Conservation (phyloP, 2,797 vertebrate species). For the Xenopus petersii region DNA sequence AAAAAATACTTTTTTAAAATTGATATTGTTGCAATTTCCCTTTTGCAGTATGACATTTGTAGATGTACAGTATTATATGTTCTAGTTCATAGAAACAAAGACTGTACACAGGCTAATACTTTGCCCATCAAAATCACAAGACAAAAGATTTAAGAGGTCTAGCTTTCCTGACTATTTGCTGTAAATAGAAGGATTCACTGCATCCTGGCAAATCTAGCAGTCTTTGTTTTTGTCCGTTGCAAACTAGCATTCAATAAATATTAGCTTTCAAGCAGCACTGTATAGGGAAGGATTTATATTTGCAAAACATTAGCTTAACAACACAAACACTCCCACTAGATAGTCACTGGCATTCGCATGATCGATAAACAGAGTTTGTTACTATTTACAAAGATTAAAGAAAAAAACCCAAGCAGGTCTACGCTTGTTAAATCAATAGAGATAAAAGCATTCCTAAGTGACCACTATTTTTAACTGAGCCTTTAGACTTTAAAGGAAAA, state of each 20-base stretch:
- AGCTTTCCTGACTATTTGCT: neutral
- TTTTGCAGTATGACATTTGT: no score
- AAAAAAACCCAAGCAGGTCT: slow-evolving; percentile 57
- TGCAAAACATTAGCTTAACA: slow-evolving; percentile 15
- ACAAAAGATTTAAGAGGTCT: neutral
- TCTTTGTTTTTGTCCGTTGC: slow-evolving; percentile 27
- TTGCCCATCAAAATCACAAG: slow-evolving; percentile 29
- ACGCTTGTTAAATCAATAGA: slow-evolving; percentile 58
- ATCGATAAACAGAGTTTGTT: slow-evolving; percentile 60
- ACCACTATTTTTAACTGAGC: neutral
- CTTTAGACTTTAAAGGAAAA: no score
- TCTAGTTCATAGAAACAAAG: slow-evolving; percentile 9
- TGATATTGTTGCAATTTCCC: no score
- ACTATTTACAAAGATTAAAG: slow-evolving; percentile 63
- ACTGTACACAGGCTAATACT: slow-evolving; percentile 9
- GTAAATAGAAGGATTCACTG: slow-evolving; percentile 24
- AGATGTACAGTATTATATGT: neutral
- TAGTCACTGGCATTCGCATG: slow-evolving; percentile 37
- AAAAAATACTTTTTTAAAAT: no score
- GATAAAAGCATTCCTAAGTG: neutral
- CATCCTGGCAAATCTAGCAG: slow-evolving; percentile 1
- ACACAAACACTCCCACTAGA: slow-evolving; percentile 43
- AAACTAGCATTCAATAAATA: slow-evolving; percentile 47
- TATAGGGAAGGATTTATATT: slow-evolving; percentile 15
- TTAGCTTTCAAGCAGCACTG: slow-evolving; percentile 45